Evolutionary conservation across 2,888 invertebrate species (phyloP), one percentile per base, ranked within the genome.

Genomic region (Tridacna gigas): DNA sequence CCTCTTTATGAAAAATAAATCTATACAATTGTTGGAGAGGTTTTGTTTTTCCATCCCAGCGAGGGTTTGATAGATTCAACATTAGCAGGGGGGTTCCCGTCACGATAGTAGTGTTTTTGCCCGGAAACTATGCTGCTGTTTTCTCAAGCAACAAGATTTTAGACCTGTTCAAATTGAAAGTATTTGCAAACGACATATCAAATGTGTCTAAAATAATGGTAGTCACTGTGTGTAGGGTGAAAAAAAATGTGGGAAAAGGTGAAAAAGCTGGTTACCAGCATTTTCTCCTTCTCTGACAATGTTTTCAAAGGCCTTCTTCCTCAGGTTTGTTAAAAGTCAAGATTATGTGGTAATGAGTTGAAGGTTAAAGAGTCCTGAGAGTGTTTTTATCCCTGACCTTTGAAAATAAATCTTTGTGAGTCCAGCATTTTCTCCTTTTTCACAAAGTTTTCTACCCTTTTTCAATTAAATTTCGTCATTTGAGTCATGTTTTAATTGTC

Each of bases 21-120:
- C 56, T 73, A 79, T 77, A 84, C 84, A 84, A 84, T 84, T 78
- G 84, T 74, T 75, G 66, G 66, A 78, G 75, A 69, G 77, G 84
- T 78, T 79, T 81, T 81, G 84, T 79, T 79, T 81, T 80, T 77
- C 71, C 75, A 12, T 81, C 74, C 73, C 63, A 74, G 73, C 77
- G 80, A 67, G 73, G 76, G 67, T 66, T 56, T 25, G 48, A 67
- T 61, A 83, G 83, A 83, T 83, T 80, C 48, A 22, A 20, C 71
- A n/a, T 2, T 67, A 4, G 67, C 77, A 77, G 77, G 65, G 26
- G 77, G 77, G 45, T n/a, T 13, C 12, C 48, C 47, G 11, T 28
- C n/a, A 20, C 13, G 25, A 51, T 22, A 25, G 63, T 1, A 1
- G 37, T 67, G 25, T 28, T 67, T 67, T 67, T 22, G n/a, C 37